Evolutionary conservation across 1,140 invertebrate species (phyloP), one percentile per base, ranked within the genome.

Genomic region (Drosophila teissieri): DNA sequence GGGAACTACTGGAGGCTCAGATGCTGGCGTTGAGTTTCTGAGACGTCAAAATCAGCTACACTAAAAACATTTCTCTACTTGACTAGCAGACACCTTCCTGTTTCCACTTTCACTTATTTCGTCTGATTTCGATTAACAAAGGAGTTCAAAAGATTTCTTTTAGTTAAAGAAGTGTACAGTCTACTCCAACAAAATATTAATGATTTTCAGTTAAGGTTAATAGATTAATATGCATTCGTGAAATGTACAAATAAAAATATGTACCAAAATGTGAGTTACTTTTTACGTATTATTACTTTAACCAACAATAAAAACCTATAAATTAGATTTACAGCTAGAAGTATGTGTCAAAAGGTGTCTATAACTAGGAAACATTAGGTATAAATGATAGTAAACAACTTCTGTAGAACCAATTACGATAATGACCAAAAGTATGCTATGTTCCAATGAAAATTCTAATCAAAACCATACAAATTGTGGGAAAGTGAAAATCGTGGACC

Each of bases 361-460:
- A 27, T 27, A 48, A 1, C 4, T 8, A 48, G 49, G 34, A 15
- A 12, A 52, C 36, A 17, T 36, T 36, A 14, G 27, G 22, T 34
- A 51, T 51, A 4, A 34, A n/a, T 34, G 48, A 10, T 34, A 51
- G 48, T 17, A 31, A 34, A 58, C 17, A 46, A 58, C 31, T 31
- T 39, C 24, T 39, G 22, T 67, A 67, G 48, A 52, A 40, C 27
- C 44, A 44, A 63, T 63, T 60, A 60, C 54, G 42, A 58, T 12
- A 44, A 51, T 48, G 64, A 51, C 64, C 37, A 53, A 68, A 68
- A 68, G 64, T 65, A 68, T 68, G 64, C 64, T 52, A 65, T 68
- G 36, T 31, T 61, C 31, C 12, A 53, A 52, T 52, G 49, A 36
- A 65, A 52, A 31, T 45, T 68, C 31, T 19, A 65, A 53, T 52